A percentile compares a stretch with the other conserved stretches of the same genome.
Conservation (phyloP, 2,113 vertebrate species). For the Camelus dromedarius region DNA sequence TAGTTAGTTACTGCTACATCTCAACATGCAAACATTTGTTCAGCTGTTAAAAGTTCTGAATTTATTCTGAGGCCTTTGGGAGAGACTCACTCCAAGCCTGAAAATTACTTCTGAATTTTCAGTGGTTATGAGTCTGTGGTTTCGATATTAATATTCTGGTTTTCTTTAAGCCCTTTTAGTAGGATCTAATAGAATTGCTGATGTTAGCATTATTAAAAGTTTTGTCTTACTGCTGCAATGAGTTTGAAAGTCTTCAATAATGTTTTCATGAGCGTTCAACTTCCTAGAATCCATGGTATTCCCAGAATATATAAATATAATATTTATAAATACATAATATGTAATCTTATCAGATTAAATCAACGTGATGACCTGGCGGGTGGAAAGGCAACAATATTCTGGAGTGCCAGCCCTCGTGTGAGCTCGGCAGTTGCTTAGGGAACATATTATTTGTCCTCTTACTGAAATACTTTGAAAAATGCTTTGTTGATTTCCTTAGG, state of each 20-base stretch:
- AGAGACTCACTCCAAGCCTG: background rate
- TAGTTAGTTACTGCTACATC: background rate
- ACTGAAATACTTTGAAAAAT: background rate
- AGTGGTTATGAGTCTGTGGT: background rate
- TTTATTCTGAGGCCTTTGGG: constrained; percentile 39
- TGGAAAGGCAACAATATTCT: background rate
- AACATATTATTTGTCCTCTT: background rate
- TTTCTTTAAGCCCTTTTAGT: constrained; percentile 26
- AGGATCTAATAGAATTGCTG: background rate
- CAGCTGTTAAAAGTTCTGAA: background rate
- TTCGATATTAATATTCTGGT: background rate
- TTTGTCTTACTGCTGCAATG: background rate
- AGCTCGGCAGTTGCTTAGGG: background rate
- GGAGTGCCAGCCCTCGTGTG: background rate
- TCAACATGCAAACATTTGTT: background rate
- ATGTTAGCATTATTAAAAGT: background rate
- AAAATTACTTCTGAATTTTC: background rate
- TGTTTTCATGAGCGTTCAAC: background rate
- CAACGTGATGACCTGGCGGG: background rate
- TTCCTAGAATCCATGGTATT: background rate
- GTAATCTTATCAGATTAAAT: background rate
- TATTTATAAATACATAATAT: background rate
- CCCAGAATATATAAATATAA: background rate
- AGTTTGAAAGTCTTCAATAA: constrained; percentile 55
- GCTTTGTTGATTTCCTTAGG: constrained; percentile 10